phyloP scores from a whole-genome alignment of 2,113 vertebrate genomes.

The Eublepharis macularius region DNA sequence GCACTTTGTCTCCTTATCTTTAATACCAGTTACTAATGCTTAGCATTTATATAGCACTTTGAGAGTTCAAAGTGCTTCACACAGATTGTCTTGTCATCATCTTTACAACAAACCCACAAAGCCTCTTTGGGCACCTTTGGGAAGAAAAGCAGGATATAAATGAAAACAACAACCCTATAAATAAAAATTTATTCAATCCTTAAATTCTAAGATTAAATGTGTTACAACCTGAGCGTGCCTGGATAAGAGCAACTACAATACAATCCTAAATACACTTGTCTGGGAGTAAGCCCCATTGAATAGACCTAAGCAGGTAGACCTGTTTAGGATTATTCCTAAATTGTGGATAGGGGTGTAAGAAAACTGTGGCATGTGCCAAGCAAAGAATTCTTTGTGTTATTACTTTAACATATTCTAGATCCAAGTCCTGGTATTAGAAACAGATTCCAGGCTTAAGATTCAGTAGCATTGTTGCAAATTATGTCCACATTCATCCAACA shows the following conservation, averaged over 20 bases:
- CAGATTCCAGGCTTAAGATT: neutral
- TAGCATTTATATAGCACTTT: too few relatives aligned
- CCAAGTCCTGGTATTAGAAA: neutral
- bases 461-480: neutral
- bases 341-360: neutral
- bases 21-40: neutral
- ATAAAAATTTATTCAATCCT: neutral
- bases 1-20: neutral
- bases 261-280: too few relatives aligned
- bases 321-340: too few relatives aligned
- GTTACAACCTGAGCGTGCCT: neutral
- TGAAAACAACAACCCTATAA: neutral
- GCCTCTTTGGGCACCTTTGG: too few relatives aligned
- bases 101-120: too few relatives aligned
- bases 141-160: too few relatives aligned
- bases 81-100: too few relatives aligned
- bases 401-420: neutral
- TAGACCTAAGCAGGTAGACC: too few relatives aligned
- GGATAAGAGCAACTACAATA: neutral
- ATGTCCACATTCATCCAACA: neutral
- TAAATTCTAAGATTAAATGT: neutral
- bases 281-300: too few relatives aligned
- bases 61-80: too few relatives aligned
- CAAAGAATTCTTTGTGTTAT: neutral
- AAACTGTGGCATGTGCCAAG: neutral